Base-by-base conservation (phyloP, 2,888 invertebrate genomes). In the Stegana nigrithorax region DNA sequence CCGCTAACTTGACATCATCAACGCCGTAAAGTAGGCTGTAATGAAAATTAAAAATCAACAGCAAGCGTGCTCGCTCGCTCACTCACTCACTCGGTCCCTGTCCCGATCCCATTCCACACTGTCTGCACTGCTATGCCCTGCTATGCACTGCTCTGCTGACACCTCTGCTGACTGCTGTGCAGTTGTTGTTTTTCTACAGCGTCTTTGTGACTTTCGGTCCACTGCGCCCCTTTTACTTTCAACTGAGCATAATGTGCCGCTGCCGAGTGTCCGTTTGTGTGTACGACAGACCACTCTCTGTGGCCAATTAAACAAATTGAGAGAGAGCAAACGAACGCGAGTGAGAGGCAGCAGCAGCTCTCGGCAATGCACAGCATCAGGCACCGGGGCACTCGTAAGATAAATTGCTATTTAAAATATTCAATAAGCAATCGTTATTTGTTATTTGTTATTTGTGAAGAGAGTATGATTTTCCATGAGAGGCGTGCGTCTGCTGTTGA, bases 361-460 rank as follows among this genome's bases (percentile, higher is more conserved):
- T 47, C 21, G 47, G 23, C 39, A 39, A 1, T 14, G 14, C 29
- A n/a, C n/a, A n/a, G n/a, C n/a, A n/a, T n/a, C n/a, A n/a, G 29
- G 10, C 29, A 29, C 29, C 6, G 10, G 6, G 29, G 10, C 29
- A 10, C 6, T 29, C 6, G 29, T 10, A 29, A 7, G 29, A 14
- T 1, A 17, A 29, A 57, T n/a, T 32, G 57, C 61, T 60, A 60
- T 67, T 73, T 77, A 62, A 80, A 75, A 74, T 74, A 77, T 76
- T 74, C 69, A 78, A 36, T 60, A 23, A 68, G n/a, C 72, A 75
- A 70, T 79, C 75, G 74, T 78, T 78, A 76, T 80, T 78, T 78
- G 78, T 80, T 76, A 74, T 78, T 5, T 32, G 32, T 2, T 32
- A n/a, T 2, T 32, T n/a, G 17, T 2, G 39, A n/a, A n/a, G 39